Evolutionary conservation across 2,888 invertebrate species (phyloP).

Genomic region (Papilio elwesi): DNA sequence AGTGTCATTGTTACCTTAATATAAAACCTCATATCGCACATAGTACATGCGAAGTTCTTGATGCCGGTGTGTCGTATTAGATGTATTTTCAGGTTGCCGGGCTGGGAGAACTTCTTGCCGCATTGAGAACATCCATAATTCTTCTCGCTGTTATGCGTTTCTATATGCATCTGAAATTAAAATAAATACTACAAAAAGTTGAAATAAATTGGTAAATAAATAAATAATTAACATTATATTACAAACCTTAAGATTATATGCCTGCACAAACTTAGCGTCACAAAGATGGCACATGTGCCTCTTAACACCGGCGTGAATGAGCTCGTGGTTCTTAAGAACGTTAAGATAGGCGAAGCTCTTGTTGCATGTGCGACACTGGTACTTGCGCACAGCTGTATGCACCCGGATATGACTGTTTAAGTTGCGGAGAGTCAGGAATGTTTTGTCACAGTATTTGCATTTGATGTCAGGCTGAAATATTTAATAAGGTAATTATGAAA

Average conservation of each 20-base stretch:
- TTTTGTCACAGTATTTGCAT: slow-evolving; percentile 75
- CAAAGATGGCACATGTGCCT: slow-evolving; percentile 88
- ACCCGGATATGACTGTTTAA: slow-evolving; percentile 85
- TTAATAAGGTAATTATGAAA: neutral
- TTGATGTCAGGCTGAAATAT: slow-evolving; percentile 76
- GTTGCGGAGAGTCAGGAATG: slow-evolving; percentile 82
- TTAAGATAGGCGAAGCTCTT: slow-evolving; percentile 87
- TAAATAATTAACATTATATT: neutral
- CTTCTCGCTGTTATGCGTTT: slow-evolving; percentile 87
- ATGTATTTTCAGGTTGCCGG: slow-evolving; percentile 76
- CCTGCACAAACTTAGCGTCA: slow-evolving; percentile 82
- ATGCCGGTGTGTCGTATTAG: slow-evolving; percentile 77
- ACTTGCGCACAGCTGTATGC: slow-evolving; percentile 84
- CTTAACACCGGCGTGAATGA: slow-evolving; percentile 88
- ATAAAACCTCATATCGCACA: slow-evolving; percentile 78
- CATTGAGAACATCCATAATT: slow-evolving; percentile 89
- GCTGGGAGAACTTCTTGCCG: slow-evolving; percentile 88
- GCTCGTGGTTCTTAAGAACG: slow-evolving; percentile 88
- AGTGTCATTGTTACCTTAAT: slow-evolving; percentile 62
- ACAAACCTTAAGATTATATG: slow-evolving; percentile 74
- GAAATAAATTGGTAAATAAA: neutral
- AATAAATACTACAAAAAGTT: no score
- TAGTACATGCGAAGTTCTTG: slow-evolving; percentile 74
- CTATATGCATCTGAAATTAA: slow-evolving; percentile 85
- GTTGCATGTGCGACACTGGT: slow-evolving; percentile 85